phyloP scores from a whole-genome alignment of 2,113 vertebrate genomes.

The Dryoscopus gambensis region DNA sequence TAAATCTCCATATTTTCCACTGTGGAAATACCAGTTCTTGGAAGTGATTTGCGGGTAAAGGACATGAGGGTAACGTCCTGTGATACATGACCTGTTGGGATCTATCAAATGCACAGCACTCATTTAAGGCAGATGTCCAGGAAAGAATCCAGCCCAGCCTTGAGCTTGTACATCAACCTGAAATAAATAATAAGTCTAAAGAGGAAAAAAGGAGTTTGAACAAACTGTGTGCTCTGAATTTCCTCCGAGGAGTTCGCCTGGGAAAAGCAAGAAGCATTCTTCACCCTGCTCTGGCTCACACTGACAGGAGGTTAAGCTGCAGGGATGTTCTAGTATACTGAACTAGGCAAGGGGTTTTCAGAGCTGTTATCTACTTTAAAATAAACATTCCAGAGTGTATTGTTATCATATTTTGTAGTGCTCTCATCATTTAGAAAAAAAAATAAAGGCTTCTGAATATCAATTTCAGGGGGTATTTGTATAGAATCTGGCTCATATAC shows the following conservation, averaged over 20 bases:
- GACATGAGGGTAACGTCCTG: background rate
- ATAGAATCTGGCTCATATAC: background rate
- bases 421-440: background rate
- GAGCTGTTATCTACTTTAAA: slow-evolving; percentile 45
- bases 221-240: slow-evolving; percentile 13
- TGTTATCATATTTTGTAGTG: slow-evolving; percentile 8
- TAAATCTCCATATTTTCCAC: background rate
- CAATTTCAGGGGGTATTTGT: background rate
- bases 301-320: slow-evolving; percentile 43
- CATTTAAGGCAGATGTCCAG: slow-evolving; percentile 39
- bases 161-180: slow-evolving; percentile 11
- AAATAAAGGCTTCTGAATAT: slow-evolving; percentile 26
- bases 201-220: slow-evolving; percentile 4
- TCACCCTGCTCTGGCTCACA: slow-evolving; percentile 36
- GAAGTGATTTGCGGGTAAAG: background rate
- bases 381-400: slow-evolving; percentile 46
- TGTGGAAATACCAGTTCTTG: background rate
- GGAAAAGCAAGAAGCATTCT: slow-evolving; percentile 41
- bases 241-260: background rate
- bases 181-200: slow-evolving; percentile 51
- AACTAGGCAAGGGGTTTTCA: slow-evolving; percentile 26
- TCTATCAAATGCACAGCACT: background rate
- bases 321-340: slow-evolving; percentile 7
- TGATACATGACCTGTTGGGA: background rate
- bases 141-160: slow-evolving; percentile 8